phyloP scores from a whole-genome alignment of 1,140 invertebrate genomes.

The Cydia pomonella region DNA sequence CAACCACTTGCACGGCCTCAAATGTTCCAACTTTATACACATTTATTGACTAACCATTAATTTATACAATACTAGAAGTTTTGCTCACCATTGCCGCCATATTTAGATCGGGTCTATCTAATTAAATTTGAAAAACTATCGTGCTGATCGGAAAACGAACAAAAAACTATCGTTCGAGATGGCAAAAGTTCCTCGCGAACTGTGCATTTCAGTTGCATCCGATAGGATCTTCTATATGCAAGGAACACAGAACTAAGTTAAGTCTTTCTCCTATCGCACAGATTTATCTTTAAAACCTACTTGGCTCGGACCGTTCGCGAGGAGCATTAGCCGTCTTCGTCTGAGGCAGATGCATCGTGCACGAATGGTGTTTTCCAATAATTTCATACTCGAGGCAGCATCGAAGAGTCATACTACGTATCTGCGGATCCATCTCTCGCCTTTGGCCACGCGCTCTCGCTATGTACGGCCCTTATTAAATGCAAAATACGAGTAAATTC shows the following conservation, averaged over 20 bases:
- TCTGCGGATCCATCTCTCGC: slow-evolving; percentile 64
- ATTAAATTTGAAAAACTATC: slow-evolving; percentile 30
- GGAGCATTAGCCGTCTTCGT: slow-evolving; percentile 59
- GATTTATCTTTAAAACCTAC: slow-evolving; percentile 74
- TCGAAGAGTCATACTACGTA: slow-evolving; percentile 55
- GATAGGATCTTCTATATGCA: slow-evolving; percentile 46
- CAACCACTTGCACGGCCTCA: slow-evolving; percentile 29
- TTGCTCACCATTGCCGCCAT: background rate
- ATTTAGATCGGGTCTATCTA: slow-evolving; percentile 13
- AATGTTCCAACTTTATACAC: slow-evolving; percentile 11
- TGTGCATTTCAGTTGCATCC: slow-evolving; percentile 28
- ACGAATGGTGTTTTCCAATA: slow-evolving; percentile 74
- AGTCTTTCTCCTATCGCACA: slow-evolving; percentile 57
- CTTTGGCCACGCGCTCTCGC: slow-evolving; percentile 62
- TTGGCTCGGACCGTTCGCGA: slow-evolving; percentile 60
- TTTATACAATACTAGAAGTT: background rate
- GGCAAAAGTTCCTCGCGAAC: slow-evolving; percentile 31
- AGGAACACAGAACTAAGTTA: slow-evolving; percentile 49
- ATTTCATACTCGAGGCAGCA: slow-evolving; percentile 67
- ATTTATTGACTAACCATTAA: background rate
- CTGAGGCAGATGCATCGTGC: slow-evolving; percentile 69
- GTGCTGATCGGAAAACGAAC: slow-evolving; percentile 14
- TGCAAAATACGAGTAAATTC: slow-evolving; percentile 66
- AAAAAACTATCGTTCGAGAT: slow-evolving; percentile 29
- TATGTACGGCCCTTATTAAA: slow-evolving; percentile 71